Base-by-base conservation (phyloP, 2,888 invertebrate species). In the Amiota minor region DNA sequence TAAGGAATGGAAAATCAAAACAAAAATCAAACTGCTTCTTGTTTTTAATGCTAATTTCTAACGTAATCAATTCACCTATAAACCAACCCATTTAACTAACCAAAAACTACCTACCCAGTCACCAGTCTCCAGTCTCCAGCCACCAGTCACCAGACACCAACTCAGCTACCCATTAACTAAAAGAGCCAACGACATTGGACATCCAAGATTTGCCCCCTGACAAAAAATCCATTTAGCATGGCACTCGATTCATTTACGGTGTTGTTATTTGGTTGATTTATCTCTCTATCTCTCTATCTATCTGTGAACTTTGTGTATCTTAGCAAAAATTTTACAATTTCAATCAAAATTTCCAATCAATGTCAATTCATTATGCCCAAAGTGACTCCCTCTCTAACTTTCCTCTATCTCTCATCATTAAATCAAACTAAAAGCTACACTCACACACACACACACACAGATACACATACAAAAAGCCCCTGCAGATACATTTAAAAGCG, bases 281-380 rank as follows among this genome's bases (percentile, higher is more conserved):
- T 12, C n/a, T 53, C 12, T 53, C 53, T 53, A 6, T 10, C 53
- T 53, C 53, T 62, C n/a, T 62, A 1, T 73, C 72, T 77, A 71
- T 74, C 70, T 65, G 76, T 74, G 72, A n/a, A n/a, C n/a, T 56
- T 18, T 45, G 50, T 65, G 75, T 76, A 77, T 76, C 78, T 75
- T 75, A 72, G 79, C 76, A 62, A 71, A 75, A 74, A 77, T 79
- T 80, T 80, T 74, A 78, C 79, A 84, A 84, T 86, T 87, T 82
- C 87, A 88, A 88, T 88, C 87, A 88, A 87, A 88, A 88, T 88
- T 88, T 88, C 87, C 88, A 88, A 88, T 88, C 88, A 88, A 88
- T 88, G 88, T 88, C 88, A 88, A 88, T 88, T 88, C 87, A 86
- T 86, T 86, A 86, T 80, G 84, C 80, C 78, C 62, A 47, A 47